A percentile compares a stretch with the other conserved stretches of the same genome.
phyloP scores from a whole-genome alignment of 2,888 invertebrate genomes.

The Cacoxenus indagator region DNA sequence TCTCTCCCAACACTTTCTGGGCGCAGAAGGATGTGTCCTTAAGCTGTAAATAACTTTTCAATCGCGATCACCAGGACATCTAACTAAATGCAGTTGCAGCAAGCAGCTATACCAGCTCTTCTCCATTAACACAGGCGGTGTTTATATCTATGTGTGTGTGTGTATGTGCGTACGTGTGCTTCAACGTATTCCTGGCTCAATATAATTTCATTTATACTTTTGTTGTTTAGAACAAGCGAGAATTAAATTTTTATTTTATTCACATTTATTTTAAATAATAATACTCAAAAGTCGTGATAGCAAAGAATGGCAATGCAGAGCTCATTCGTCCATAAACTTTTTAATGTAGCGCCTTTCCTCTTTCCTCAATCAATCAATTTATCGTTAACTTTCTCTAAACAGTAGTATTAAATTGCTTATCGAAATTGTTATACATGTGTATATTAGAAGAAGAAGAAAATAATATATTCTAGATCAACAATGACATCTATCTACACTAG shows the following conservation, averaged over 20 bases:
- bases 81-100: neutral
- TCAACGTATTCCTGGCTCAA: neutral
- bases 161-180: neutral
- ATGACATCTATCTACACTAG: neutral
- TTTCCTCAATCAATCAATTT: neutral
- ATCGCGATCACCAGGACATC: neutral
- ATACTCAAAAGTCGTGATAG: slow-evolving; percentile 71
- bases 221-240: neutral
- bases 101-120: neutral
- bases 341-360: neutral
- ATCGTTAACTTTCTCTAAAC: neutral
- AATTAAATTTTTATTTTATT: slow-evolving; percentile 16
- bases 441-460: too few species aligned
- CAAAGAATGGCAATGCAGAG: slow-evolving; percentile 57
- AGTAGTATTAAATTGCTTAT: neutral
- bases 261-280: slow-evolving; percentile 47
- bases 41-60: slow-evolving; percentile 56
- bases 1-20: neutral
- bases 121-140: neutral
- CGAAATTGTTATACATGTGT: slow-evolving; percentile 10
- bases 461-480: neutral
- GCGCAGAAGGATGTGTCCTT: slow-evolving; percentile 35
- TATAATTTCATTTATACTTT: neutral
- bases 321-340: slow-evolving; percentile 49
- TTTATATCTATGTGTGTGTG: neutral